Base-by-base conservation (phyloP, 2,797 vertebrate genomes). In the Neostethus bicornis region DNA sequence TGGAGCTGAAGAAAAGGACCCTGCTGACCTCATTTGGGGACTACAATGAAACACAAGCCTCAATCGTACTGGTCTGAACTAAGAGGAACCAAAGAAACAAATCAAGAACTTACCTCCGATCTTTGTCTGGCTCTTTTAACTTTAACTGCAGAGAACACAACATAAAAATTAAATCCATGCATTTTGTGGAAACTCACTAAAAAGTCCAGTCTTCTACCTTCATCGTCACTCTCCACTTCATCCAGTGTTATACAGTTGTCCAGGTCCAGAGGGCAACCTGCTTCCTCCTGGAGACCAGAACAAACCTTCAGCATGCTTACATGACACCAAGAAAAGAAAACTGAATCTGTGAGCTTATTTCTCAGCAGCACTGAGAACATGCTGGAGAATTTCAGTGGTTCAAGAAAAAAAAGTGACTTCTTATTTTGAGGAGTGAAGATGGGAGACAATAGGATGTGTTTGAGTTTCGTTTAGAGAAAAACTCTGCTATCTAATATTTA, bases 201-300 rank as follows among this genome's bases (percentile, higher is more conserved):
- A 14, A 23, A 42, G 25, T 21, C 19, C 25, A 3, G 13, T 19
- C n/a, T 21, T 19, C 7, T 43, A 89, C 83, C 87, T 70, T 53
- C n/a, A 7, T 65, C 35, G 0, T 77, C 77, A 11, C 42, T 68
- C 25, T 64, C 44, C 42, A 91, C 45, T 32, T 92, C 86, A 26
- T 92, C 91, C 64, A 90, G 73, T 23, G 85, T 90, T 67, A 91
- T 89, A 62, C 76, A 87, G 70, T 81, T 76, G 28, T 89, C 84
- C 50, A 89, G 72, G 32, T 79, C 63, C 0, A 66, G 25, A 0
- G 81, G 81, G 39, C 85, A 78, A 8, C 62, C 86, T 8, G 44
- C 9, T 1, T 79, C 67, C 20, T 83, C 56, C 80, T 85, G 54
- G 19, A 57, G 1, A 42, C 57, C 12, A 13, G 31, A 13, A 34